These are phyloP conservation scores for Bombylius major DNA, from an alignment of 2,888 invertebrate species.

Conservation along the genomic window DNA sequence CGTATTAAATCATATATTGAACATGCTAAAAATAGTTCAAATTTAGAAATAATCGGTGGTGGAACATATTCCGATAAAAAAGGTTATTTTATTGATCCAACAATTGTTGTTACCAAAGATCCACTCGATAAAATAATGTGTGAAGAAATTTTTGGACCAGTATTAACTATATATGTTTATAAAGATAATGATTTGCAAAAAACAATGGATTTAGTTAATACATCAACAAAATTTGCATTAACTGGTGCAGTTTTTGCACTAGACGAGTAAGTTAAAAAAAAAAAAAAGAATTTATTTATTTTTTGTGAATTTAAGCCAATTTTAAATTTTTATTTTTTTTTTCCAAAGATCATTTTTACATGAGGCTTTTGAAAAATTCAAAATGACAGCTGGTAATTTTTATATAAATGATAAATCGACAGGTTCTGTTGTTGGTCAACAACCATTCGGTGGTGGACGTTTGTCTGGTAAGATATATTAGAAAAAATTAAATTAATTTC, in stretches of 20 bases:
- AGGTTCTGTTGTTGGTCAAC: conserved; percentile 96
- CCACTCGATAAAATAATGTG: conserved; percentile 77
- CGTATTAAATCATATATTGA: conserved; percentile 84
- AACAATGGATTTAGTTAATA: conserved; percentile 59
- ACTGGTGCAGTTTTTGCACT: conserved; percentile 90
- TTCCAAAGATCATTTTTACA: too few species aligned
- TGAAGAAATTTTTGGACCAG: conserved; percentile 97
- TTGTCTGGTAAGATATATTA: conserved; percentile 48
- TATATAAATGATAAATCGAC: conserved; percentile 98
- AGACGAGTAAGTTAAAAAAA: conserved; percentile 66
- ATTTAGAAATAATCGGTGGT: conserved; percentile 74
- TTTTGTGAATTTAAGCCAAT: too few species aligned
- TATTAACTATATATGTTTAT: conserved; percentile 80
- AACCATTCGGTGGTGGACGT: conserved; percentile 95
- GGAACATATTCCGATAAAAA: conserved; percentile 71
- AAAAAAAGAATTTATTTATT: conserved; percentile 11
- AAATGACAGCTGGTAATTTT: conserved; percentile 91
- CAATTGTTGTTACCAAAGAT: conserved; percentile 74
- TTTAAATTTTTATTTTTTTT: too few species aligned
- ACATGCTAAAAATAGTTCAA: conserved; percentile 52
- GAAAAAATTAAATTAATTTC: background rate
- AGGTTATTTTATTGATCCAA: conserved; percentile 93
- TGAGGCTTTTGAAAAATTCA: conserved; percentile 65
- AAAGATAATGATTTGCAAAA: conserved; percentile 59
- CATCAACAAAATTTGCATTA: conserved; percentile 77